Evolutionary conservation across 2,888 invertebrate genomes (phyloP), one percentile per base, ranked within the genome.

Genomic region (Drosophila mimica): DNA sequence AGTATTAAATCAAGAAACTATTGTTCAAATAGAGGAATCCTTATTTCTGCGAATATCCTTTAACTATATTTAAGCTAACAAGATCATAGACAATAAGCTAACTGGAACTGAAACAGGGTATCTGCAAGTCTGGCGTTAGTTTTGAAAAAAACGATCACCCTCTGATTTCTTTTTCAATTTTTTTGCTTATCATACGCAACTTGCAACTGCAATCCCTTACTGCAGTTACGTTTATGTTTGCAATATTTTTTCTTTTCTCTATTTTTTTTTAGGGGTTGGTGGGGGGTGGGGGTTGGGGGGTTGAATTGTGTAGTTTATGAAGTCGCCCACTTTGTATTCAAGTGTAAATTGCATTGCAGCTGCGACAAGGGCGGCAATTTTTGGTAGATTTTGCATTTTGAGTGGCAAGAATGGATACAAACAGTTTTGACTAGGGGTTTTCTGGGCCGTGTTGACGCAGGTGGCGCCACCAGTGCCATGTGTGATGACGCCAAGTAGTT

Each of bases 301-400:
- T 1, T 25, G 56, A 33, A 5, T 38, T 17, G 34, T 36, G 34
- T 36, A 40, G 54, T 74, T 62, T 75, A 66, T 62, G 49, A 67
- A 69, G 60, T 71, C 67, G 62, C 76, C 66, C 80, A 87, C 81
- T 89, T 89, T 81, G 76, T 81, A 86, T 86, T 86, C 86, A 86
- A 86, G 86, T 86, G 90, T 83, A 86, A 86, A 86, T 86, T 90
- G 90, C 90, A 89, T 83, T 78, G 90, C 90, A 86, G 83, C 83
- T 78, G 82, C 85, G 85, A 70, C 69, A 66, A 46, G 70, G 49
- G 70, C 67, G 71, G 65, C 71, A 77, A 74, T 73, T 78, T 74
- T 68, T 70, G 70, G 66, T 67, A 88, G 83, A 86, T 88, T 85
- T 82, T 72, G 86, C 83, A 90, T 88, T 88, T 90, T 82, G 86